phyloP scores from a whole-genome alignment of 2,797 vertebrate species.

The Cetoscarus ocellatus region DNA sequence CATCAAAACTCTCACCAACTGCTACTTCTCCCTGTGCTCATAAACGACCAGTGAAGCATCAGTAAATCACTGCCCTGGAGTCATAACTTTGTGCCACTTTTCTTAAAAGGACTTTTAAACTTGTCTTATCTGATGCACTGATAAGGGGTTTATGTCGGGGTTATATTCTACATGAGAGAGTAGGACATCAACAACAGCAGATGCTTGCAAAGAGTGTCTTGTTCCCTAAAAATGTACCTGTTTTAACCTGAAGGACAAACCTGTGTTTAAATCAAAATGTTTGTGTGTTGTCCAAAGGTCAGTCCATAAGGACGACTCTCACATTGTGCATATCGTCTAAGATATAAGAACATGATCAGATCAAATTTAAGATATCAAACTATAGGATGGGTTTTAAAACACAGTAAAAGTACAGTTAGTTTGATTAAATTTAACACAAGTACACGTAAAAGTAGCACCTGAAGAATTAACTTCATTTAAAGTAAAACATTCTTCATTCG shows the following conservation, averaged over 20 bases:
- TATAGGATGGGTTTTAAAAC: not conserved
- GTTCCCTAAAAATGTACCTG: constrained; percentile 3
- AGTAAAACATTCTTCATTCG: no score
- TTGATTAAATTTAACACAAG: no score
- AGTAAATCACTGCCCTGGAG: constrained; percentile 56
- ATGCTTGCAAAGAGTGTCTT: not conserved
- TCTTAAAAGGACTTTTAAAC: constrained; percentile 45
- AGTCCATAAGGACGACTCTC: not conserved
- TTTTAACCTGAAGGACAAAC: not conserved
- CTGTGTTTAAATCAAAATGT: not conserved
- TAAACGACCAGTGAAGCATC: constrained; percentile 52
- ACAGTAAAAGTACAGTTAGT: constrained; percentile 13
- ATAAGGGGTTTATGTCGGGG: constrained; percentile 31
- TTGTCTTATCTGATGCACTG: constrained; percentile 34
- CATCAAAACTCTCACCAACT: constrained; percentile 62
- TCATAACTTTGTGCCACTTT: constrained; percentile 42
- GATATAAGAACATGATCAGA: not conserved
- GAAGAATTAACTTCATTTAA: no score
- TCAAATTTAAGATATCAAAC: not conserved
- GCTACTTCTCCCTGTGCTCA: constrained; percentile 38
- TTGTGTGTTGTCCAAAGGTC: not conserved
- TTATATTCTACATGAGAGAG: constrained; percentile 10
- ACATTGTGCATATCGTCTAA: not conserved
- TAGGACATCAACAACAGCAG: constrained; percentile 14
- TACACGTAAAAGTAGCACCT: no score